phyloP scores from a whole-genome alignment of 2,888 invertebrate species.

The Catocala fraxini region DNA sequence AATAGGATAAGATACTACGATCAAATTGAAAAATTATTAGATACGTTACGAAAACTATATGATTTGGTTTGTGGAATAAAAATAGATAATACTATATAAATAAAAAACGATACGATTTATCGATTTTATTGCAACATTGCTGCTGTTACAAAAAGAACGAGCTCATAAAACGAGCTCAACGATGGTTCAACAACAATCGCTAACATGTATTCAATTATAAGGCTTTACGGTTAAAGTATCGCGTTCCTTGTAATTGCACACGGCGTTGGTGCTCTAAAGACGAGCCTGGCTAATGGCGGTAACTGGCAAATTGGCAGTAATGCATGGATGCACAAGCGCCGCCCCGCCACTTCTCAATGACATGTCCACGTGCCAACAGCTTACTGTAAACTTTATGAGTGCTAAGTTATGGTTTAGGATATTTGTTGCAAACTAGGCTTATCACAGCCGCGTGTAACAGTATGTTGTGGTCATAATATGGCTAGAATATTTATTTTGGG shows the following conservation, averaged over 20 bases:
- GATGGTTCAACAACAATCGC: conserved; percentile 3
- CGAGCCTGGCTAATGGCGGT: conserved; percentile 6
- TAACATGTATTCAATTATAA: conserved; percentile 1
- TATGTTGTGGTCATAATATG: too few relatives aligned
- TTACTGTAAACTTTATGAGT: not conserved
- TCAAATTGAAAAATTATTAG: too few relatives aligned
- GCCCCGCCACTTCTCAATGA: not conserved
- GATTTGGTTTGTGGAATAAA: too few relatives aligned
- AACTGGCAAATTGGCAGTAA: conserved; percentile 24
- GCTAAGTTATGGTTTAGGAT: not conserved
- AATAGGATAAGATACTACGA: too few relatives aligned
- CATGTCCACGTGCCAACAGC: conserved; percentile 5
- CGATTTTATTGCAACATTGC: too few relatives aligned
- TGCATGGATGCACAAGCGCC: conserved; percentile 22
- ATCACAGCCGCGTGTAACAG: too few relatives aligned
- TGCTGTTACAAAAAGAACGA: not conserved
- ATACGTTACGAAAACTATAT: too few relatives aligned
- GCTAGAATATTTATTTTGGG: too few relatives aligned
- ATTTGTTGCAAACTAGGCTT: too few relatives aligned
- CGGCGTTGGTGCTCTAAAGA: not conserved
- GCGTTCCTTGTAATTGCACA: conserved; percentile 48
- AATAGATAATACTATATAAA: too few relatives aligned
- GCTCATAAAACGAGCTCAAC: not conserved
- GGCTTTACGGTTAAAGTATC: conserved; percentile 23
- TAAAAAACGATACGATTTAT: too few relatives aligned